Conservation (phyloP, 2,888 invertebrate genomes). For the Aleiodes leptofemur region DNA sequence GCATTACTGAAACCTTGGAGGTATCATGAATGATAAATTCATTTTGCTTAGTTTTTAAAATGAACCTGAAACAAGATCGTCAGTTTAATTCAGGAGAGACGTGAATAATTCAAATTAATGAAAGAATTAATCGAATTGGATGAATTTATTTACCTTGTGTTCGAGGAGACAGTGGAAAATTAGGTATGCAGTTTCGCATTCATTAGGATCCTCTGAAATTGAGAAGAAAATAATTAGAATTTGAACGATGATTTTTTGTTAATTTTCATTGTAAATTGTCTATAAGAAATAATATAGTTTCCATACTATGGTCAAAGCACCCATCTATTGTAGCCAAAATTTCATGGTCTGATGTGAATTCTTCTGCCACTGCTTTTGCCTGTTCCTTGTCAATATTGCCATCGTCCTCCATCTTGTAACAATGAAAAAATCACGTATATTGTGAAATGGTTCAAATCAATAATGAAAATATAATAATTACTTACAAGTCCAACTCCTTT, state of each 20-base stretch:
- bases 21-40: too few species aligned
- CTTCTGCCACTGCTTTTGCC: constrained; percentile 33
- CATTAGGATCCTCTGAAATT: constrained; percentile 49
- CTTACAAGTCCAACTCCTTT: constrained; percentile 47
- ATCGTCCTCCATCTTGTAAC: constrained; percentile 48
- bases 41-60: too few species aligned
- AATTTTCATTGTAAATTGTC: neutral
- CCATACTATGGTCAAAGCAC: constrained; percentile 47
- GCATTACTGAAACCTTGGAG: too few species aligned
- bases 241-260: neutral
- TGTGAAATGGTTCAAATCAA: neutral
- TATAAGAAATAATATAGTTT: neutral
- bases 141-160: constrained; percentile 42
- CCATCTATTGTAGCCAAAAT: constrained; percentile 32
- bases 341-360: constrained; percentile 42
- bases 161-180: constrained; percentile 47
- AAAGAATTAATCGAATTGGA: too few species aligned
- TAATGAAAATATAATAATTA: neutral
- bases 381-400: constrained; percentile 47
- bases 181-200: constrained; percentile 50
- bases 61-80: neutral
- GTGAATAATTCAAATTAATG: too few species aligned
- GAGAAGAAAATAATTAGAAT: neutral
- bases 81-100: neutral
- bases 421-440: neutral